Conservation (phyloP, 1,140 invertebrate species). For the Cydia strobilella region DNA sequence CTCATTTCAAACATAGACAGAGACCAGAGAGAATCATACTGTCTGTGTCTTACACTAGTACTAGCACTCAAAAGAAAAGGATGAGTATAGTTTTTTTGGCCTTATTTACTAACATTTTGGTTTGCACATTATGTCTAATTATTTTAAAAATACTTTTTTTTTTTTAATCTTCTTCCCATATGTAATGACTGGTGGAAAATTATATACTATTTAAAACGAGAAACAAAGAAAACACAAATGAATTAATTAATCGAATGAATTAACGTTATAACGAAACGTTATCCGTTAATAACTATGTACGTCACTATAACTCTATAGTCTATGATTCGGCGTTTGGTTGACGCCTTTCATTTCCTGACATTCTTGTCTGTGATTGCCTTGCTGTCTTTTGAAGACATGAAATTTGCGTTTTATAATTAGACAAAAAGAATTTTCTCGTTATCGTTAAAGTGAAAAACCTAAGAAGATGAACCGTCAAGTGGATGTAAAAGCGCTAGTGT, state of each 20-base stretch:
- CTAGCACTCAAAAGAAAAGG: too few species aligned
- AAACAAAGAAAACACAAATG: background rate
- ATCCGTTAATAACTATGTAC: constrained; percentile 17
- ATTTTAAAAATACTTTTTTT: too few species aligned
- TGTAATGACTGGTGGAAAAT: background rate
- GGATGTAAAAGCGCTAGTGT: constrained; percentile 69
- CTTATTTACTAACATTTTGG: too few species aligned
- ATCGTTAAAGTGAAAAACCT: background rate
- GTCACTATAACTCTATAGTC: background rate
- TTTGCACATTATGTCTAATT: too few species aligned
- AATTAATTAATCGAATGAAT: background rate
- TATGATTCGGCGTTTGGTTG: constrained; percentile 21
- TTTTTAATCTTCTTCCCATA: background rate
- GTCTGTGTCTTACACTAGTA: too few species aligned
- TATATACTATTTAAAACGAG: too few species aligned
- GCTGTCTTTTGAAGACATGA: constrained; percentile 16
- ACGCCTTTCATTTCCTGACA: constrained; percentile 27
- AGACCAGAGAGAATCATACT: too few species aligned
- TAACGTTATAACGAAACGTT: constrained; percentile 3
- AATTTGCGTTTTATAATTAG: background rate
- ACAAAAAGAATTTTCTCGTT: background rate
- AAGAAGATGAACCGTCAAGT: constrained; percentile 61
- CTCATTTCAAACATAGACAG: too few species aligned
- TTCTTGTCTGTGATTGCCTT: constrained; percentile 22
- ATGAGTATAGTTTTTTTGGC: too few species aligned